Percentiles rank a stretch among this genome's conserved stretches.
Conservation (phyloP, 2,888 invertebrate genomes). For the Agriotes lineatus region DNA sequence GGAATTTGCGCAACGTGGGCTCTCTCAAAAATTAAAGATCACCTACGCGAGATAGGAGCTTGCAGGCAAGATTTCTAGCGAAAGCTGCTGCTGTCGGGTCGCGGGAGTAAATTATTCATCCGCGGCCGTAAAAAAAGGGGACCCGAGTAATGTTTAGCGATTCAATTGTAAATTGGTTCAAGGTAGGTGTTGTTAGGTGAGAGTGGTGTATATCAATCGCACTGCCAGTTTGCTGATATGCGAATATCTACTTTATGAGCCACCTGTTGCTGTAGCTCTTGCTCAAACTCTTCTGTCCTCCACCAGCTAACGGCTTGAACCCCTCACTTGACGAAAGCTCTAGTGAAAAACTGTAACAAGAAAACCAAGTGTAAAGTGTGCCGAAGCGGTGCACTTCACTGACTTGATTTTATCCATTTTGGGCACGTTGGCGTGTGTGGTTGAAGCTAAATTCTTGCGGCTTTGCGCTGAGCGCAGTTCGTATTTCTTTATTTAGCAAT, state of each 20-base stretch:
- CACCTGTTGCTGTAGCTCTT: constrained; percentile 65
- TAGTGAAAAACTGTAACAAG: constrained; percentile 48
- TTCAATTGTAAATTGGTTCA: constrained; percentile 30
- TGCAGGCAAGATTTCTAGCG: too few species aligned
- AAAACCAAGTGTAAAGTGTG: constrained; percentile 53
- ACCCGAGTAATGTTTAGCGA: constrained; percentile 3
- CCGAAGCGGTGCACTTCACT: constrained; percentile 32
- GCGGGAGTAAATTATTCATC: not conserved
- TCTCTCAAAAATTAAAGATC: too few species aligned
- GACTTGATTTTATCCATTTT: constrained; percentile 27
- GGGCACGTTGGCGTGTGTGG: not conserved
- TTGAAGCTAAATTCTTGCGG: not conserved
- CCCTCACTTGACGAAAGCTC: constrained; percentile 56
- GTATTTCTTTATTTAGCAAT: too few species aligned
- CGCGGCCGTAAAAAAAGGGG: not conserved
- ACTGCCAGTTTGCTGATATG: constrained; percentile 66
- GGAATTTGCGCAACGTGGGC: too few species aligned
- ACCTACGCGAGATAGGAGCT: too few species aligned
- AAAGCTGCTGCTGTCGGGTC: too few species aligned
- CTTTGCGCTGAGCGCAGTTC: too few species aligned
- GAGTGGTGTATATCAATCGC: constrained; percentile 62
- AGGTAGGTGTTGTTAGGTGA: constrained; percentile 43
- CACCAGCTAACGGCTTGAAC: constrained; percentile 55
- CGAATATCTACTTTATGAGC: constrained; percentile 70
- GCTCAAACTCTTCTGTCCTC: constrained; percentile 51